Percentiles rank a stretch among this genome's conserved stretches.
These are phyloP conservation scores for Enoplosus armatus DNA, from an alignment of 2,797 vertebrate species.

Conservation along the genomic window DNA sequence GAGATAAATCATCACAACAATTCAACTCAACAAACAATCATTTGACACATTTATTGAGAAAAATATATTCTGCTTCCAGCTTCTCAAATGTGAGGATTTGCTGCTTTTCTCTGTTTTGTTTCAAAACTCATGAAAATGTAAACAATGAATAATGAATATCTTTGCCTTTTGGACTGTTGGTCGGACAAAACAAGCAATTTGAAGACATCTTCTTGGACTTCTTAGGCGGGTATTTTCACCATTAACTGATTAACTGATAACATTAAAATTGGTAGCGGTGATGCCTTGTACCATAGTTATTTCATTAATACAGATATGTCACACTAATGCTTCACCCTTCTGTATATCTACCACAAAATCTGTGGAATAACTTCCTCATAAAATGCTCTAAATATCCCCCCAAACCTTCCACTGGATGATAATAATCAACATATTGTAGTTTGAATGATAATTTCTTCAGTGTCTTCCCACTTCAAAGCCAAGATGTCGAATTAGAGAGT, in stretches of 20 bases:
- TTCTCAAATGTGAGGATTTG: neutral
- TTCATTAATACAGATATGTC: neutral
- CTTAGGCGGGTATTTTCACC: neutral
- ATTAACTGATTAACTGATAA: neutral
- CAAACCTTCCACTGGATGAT: constrained; percentile 5
- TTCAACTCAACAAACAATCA: no score
- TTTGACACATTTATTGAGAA: neutral
- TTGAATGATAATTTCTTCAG: constrained; percentile 10
- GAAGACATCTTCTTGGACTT: neutral
- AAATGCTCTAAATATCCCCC: neutral
- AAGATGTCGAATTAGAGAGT: constrained; percentile 6
- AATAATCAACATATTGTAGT: constrained; percentile 15
- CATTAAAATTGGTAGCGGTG: neutral
- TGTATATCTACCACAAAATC: neutral
- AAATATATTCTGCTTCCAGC: neutral
- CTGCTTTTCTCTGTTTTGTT: constrained; percentile 4
- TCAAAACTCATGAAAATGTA: neutral
- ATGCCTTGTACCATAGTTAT: neutral
- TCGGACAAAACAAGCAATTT: neutral
- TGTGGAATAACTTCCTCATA: neutral
- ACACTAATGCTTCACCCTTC: neutral
- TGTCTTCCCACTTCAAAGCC: constrained; percentile 20
- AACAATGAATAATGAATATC: constrained; percentile 12
- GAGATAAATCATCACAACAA: neutral
- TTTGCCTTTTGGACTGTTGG: neutral